A percentile compares a stretch with the other conserved stretches of the same genome.
Evolutionary conservation across 2,888 invertebrate genomes (phyloP).

Genomic region (Chrysolina americana): DNA sequence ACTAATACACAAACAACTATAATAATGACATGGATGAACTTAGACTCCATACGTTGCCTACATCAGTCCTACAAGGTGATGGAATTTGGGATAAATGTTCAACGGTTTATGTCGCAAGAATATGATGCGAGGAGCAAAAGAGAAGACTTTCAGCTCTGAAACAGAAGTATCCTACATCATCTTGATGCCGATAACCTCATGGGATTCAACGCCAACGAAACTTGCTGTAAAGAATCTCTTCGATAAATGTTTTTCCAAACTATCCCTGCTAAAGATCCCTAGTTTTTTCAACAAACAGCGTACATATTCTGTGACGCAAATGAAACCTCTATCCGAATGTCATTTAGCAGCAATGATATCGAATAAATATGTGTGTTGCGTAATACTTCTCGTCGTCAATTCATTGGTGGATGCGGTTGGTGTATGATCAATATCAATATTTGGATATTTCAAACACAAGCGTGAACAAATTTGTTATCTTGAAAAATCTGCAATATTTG

Average conservation of each 20-base stretch:
- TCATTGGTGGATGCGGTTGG: not conserved
- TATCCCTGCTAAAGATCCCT: no score
- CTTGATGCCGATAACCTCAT: no score
- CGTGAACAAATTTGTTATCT: constrained; percentile 17
- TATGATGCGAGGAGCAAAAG: no score
- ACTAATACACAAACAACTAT: no score
- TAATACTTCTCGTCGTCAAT: constrained; percentile 5
- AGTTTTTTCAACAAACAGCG: not conserved
- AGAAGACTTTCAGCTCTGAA: no score
- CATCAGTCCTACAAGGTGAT: no score
- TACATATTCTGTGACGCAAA: not conserved
- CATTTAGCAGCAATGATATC: not conserved
- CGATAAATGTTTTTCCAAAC: not conserved
- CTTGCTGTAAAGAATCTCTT: not conserved
- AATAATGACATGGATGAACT: no score
- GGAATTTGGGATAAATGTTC: no score
- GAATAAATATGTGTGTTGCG: constrained; percentile 14
- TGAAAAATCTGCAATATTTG: constrained; percentile 23
- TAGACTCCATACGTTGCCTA: no score
- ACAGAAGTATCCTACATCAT: no score
- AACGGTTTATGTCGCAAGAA: no score
- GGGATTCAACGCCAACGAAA: no score
- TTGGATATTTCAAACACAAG: constrained; percentile 16
- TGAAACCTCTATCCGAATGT: not conserved
- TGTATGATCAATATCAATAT: constrained; percentile 23